Conservation (phyloP, 2,797 vertebrate genomes). For the Ibycter americanus region DNA sequence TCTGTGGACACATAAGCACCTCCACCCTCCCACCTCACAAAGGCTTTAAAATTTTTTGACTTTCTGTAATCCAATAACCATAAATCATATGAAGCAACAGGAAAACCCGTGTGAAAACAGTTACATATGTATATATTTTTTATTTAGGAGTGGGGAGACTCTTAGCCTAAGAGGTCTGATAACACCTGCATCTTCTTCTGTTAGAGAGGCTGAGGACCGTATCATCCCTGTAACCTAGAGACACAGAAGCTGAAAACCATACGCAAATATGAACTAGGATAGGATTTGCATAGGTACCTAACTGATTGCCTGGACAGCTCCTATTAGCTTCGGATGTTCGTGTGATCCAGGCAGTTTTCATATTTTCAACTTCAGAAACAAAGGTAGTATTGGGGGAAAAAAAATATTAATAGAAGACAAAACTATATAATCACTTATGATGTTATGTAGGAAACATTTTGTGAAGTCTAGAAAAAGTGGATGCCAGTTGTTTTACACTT, state of each 20-base stretch:
- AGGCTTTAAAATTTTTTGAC: background rate
- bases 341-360: background rate
- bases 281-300: background rate
- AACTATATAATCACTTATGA: background rate
- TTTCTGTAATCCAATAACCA: background rate
- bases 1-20: background rate
- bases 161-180: background rate
- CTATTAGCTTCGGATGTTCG: background rate
- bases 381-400: background rate
- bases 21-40: background rate
- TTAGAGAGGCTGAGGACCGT: too few species aligned
- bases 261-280: background rate
- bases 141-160: background rate
- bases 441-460: background rate
- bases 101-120: background rate
- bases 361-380: background rate
- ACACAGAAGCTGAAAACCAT: background rate
- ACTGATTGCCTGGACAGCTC: background rate
- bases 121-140: background rate
- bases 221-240: background rate
- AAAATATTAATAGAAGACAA: background rate
- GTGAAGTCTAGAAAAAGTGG: background rate
- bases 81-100: background rate
- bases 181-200: background rate
- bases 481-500: background rate